Base-by-base conservation (phyloP, 2,888 invertebrate genomes). In the Epirrhoe alternata region DNA sequence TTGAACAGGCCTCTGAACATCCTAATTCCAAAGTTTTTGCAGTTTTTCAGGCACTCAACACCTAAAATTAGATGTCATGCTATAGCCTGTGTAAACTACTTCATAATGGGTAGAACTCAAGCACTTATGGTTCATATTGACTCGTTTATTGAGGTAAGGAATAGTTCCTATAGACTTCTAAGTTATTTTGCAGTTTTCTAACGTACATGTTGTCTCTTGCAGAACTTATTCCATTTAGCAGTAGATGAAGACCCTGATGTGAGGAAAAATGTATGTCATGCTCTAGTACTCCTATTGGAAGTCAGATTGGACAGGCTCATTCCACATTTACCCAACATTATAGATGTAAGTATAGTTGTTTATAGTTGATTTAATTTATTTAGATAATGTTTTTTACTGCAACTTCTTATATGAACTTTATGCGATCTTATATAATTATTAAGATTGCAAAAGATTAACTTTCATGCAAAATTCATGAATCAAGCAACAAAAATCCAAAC, bases 51-150 rank as follows among this genome's bases (percentile, higher is more conserved):
- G 82, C 99, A 99, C 87, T 96, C 96, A 68, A 98, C 97, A 86
- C 96, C 99, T 14, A 99, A 99, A 94, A 99, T 99, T 76, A 96
- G 98, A 83, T 98, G 99, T 61, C 98, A 99, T 93, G 99, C 99
- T 10, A 97, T 99, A 83, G 99, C 98, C 49, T 99, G 99, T 94
- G 98, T 99, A 14, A 99, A 99, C 94, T 99, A 99, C 85, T 99
- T 99, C 83, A 99, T 99, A 76, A 97, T 98, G 83, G 97, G 97
- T 78, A 95, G 98, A 77, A 97, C 99, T 49, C 98, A 98, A 79
- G 98, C 98, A 5, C 94, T 99, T 16, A 98, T 98, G 98, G 87
- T 96, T 73, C 98, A 99, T 81, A 98, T 99, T 83, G 98, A 99
- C 90, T 93, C 96, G 58, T 99, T 99, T 87, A 95, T 99, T 85